Evolutionary conservation across 2,888 invertebrate species (phyloP), one percentile per base, ranked within the genome.

Genomic region (Crepidodera aurea): DNA sequence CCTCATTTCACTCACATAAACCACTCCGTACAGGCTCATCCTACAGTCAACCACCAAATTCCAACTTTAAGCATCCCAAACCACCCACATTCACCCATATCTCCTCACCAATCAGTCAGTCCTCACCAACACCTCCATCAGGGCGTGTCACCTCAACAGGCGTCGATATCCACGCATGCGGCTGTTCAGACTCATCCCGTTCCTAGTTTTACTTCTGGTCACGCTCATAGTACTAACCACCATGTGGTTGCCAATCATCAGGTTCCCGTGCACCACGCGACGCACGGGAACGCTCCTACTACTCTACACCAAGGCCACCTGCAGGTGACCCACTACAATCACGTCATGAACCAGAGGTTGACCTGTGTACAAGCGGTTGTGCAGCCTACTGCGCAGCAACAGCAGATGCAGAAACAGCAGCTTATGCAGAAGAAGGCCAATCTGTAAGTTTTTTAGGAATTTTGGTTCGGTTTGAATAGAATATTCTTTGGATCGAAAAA

Each of bases 401-500:
- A 62, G 53, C 65, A 60, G 32, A 64, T 54, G 34, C 64, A 60
- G n/a, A 44, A 37, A 32, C 68, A 66, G 6, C 65, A 60, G 32
- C 50, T 66, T 15, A 64, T 69, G 34, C 64, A 62, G 4, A 78
- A 78, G 56, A 80, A 80, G 69, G 78, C 79, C 8, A 80, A 81
- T 67, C 68, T 81, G 80, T 80, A 74, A 78, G 79, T 54, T 15
- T 13, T 29, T 15, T 27, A n/a, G 18, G 5, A 57, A n/a, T n/a
- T n/a, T n/a, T n/a, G n/a, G n/a, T n/a, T n/a, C n/a, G n/a, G n/a
- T n/a, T n/a, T n/a, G n/a, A n/a, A n/a, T n/a, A n/a, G n/a, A n/a
- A n/a, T n/a, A n/a, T n/a, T n/a, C n/a, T n/a, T n/a, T n/a, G n/a
- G n/a, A n/a, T n/a, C n/a, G n/a, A n/a, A n/a, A n/a, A n/a, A n/a